These are phyloP conservation scores for Gadus chalcogrammus DNA, from an alignment of 2,113 vertebrate species.

Conservation along the genomic window DNA sequence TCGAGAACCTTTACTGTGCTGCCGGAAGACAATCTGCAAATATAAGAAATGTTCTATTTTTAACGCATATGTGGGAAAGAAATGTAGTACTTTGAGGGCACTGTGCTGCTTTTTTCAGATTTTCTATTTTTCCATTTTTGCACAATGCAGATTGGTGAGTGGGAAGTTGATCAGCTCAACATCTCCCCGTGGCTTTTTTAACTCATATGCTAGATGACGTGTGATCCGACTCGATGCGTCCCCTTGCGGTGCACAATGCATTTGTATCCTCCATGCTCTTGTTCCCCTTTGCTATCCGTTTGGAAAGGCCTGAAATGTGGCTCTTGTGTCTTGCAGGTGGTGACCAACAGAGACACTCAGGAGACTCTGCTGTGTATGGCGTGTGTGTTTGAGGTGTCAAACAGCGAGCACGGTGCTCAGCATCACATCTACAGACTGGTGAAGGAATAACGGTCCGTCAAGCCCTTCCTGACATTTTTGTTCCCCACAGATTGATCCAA, in stretches of 20 bases:
- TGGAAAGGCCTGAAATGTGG: background rate
- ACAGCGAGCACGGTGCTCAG: constrained; percentile 98
- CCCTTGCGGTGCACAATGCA: background rate
- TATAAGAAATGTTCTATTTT: background rate
- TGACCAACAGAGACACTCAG: constrained; percentile 98
- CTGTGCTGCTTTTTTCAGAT: background rate
- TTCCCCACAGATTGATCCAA: constrained; percentile 80
- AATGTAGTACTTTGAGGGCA: too few species aligned
- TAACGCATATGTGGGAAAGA: background rate
- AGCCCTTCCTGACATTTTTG: background rate
- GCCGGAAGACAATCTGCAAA: constrained; percentile 32
- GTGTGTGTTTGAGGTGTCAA: constrained; percentile 98
- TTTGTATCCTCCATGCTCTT: background rate
- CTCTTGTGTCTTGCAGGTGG: constrained; percentile 78
- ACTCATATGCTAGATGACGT: background rate
- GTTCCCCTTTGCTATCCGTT: background rate
- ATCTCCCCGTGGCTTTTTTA: background rate
- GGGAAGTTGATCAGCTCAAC: too few species aligned
- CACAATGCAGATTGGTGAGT: too few species aligned
- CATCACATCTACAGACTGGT: constrained; percentile 99
- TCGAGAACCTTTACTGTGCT: background rate
- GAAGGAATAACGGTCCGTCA: constrained; percentile 85
- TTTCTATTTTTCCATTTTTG: background rate
- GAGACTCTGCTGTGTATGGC: constrained; percentile 99
- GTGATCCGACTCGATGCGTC: background rate